Base-by-base conservation (phyloP, 2,797 vertebrate species). In the Remorina albescens region DNA sequence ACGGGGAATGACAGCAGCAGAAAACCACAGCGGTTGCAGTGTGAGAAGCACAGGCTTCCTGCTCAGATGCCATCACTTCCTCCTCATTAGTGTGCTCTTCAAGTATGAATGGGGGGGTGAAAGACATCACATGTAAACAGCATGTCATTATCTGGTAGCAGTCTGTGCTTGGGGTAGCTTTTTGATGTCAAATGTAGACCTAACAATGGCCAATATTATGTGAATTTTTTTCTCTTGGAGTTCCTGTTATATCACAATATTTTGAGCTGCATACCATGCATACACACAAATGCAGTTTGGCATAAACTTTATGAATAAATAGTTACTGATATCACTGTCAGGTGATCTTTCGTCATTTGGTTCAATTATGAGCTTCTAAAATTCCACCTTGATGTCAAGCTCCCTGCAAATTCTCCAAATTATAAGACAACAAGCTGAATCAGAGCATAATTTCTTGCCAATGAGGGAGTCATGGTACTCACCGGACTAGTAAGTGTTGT, bases 401-500 rank as follows among this genome's bases (percentile, higher is more conserved):
- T 12, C 30, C 18, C 49, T 36, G 5, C 46, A 32, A 56, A 21
- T 26, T 47, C 53, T 36, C 32, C 53, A 44, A 39, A 49, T 58
- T 15, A n/a, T 59, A 39, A 67, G 21, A 71, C 36, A 68, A 60
- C 11, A 6, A 16, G 30, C 25, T 34, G 15, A 15, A 55, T 65
- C 6, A 67, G 49, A 53, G 2, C 8, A 49, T n/a, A 57, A 18
- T 63, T 39, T 32, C 55, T 8, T 53, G 32, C 18, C 26, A 49
- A 61, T 18, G 28, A 49, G 42, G 32, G 42, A 64, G 26, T 55
- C 7, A 15, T 57, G 34, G 21, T 92, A 93, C 97, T 97, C 95
- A 99, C 98, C 95, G 95, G 91, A 99, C 97, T 89, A 95, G 92
- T 86, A 99, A 95, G 30, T 97, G 96, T 75, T 98, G 97, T 92